A percentile compares a stretch with the other conserved stretches of the same genome.
Conservation (phyloP, 2,888 invertebrate genomes). For the Tenthredo distinguenda region DNA sequence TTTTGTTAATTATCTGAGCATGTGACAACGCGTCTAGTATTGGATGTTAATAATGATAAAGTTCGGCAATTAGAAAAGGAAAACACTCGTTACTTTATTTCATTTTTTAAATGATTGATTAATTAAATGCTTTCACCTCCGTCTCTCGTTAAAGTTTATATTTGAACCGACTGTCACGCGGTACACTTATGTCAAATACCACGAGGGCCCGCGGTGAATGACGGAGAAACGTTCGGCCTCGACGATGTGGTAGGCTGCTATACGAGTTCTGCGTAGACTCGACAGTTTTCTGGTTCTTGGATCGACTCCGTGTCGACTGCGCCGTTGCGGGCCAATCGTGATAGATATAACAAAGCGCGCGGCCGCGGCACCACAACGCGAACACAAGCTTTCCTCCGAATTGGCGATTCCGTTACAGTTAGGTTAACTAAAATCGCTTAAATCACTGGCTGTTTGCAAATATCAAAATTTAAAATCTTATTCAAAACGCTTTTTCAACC, state of each 20-base stretch:
- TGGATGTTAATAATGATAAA: neutral
- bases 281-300: conserved; percentile 37
- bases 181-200: conserved; percentile 34
- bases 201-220: conserved; percentile 22
- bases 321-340: conserved; percentile 33
- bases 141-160: neutral
- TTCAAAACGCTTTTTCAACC: neutral
- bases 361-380: neutral
- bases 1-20: neutral
- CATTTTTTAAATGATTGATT: neutral
- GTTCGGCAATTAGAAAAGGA: neutral
- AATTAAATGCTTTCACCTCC: neutral
- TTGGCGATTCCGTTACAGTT: neutral
- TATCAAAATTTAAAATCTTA: too few species aligned
- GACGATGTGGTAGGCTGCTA: conserved; percentile 39
- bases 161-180: neutral
- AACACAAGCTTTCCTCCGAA: neutral
- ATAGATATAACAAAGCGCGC: conserved; percentile 31
- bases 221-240: conserved; percentile 38
- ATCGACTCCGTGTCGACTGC: conserved; percentile 46
- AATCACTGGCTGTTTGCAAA: too few species aligned
- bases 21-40: neutral
- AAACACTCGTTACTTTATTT: neutral
- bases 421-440: neutral
- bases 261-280: conserved; percentile 38